Percentiles rank a stretch among this genome's conserved stretches.
Evolutionary conservation across 2,113 vertebrate genomes (phyloP).

Genomic region (Candoia aspera): DNA sequence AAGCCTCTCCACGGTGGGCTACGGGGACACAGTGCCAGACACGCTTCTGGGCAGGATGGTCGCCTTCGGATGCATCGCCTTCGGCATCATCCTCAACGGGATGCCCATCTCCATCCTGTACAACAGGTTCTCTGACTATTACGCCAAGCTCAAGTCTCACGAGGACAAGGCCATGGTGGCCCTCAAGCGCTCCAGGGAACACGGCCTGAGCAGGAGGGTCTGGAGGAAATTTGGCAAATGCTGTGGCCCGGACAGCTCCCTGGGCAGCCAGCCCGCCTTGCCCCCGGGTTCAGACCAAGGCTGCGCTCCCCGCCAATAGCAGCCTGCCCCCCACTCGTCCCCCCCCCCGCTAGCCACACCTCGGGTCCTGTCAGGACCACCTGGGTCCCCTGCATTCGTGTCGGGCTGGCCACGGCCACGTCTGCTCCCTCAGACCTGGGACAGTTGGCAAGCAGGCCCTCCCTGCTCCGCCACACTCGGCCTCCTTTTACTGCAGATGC

Average conservation of each 20-base stretch:
- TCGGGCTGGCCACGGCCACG: neutral
- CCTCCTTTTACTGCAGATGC: neutral
- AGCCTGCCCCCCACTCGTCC: fast-evolving
- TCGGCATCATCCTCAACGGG: constrained; percentile 90
- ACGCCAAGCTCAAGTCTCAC: constrained; percentile 83
- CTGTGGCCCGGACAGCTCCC: constrained; percentile 20
- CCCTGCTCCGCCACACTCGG: neutral
- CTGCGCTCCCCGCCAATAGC: fast-evolving
- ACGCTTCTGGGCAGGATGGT: constrained; percentile 83
- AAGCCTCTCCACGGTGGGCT: constrained; percentile 92
- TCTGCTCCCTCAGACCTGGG: fast-evolving
- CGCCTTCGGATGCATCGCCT: constrained; percentile 89
- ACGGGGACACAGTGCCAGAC: constrained; percentile 85
- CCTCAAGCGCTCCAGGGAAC: constrained; percentile 68
- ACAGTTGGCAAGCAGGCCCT: neutral
- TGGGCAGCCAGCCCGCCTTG: neutral
- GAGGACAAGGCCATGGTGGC: constrained; percentile 75
- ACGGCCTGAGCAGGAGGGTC: constrained; percentile 73
- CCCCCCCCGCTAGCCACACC: fast-evolving
- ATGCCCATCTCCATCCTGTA: constrained; percentile 89
- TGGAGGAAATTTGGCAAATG: constrained; percentile 59
- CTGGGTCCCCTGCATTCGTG: neutral
- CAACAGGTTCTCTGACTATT: constrained; percentile 86
- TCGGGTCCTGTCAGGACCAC: neutral
- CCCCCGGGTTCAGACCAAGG: neutral